Conservation (phyloP, 2,888 invertebrate species). For the Hirtodrosophila histrioides region DNA sequence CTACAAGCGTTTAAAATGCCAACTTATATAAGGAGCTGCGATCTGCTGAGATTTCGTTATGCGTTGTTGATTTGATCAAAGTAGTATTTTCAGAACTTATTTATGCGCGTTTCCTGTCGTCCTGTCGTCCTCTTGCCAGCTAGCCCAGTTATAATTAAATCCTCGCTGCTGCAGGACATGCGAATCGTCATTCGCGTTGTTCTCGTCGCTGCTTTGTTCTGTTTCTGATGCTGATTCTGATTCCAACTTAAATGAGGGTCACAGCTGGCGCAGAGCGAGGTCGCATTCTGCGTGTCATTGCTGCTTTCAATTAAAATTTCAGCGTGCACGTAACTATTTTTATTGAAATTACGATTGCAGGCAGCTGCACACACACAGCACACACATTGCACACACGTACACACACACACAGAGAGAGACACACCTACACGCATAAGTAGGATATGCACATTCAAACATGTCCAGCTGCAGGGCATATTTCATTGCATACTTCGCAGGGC, state of each 20-base stretch:
- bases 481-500: conserved; percentile 51
- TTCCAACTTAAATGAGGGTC: conserved; percentile 58
- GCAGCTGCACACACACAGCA: conserved; percentile 47
- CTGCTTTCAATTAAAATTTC: conserved; percentile 81
- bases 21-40: background rate
- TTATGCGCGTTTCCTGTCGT: background rate
- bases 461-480: conserved; percentile 51
- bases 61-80: background rate
- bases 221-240: conserved; percentile 37
- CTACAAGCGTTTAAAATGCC: background rate
- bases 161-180: conserved; percentile 42
- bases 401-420: conserved; percentile 8
- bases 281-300: conserved; percentile 56
- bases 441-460: conserved; percentile 39
- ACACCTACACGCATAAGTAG: conserved; percentile 7
- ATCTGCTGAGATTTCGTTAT: background rate
- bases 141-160: conserved; percentile 41
- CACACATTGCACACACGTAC: conserved; percentile 21
- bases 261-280: conserved; percentile 52
- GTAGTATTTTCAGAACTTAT: background rate
- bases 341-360: conserved; percentile 79
- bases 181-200: conserved; percentile 41
- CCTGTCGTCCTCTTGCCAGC: conserved; percentile 26
- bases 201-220: conserved; percentile 59
- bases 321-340: conserved; percentile 78